These are phyloP conservation scores for Periophthalmus modestus DNA, from an alignment of 2,113 vertebrate species.

Conservation along the genomic window DNA sequence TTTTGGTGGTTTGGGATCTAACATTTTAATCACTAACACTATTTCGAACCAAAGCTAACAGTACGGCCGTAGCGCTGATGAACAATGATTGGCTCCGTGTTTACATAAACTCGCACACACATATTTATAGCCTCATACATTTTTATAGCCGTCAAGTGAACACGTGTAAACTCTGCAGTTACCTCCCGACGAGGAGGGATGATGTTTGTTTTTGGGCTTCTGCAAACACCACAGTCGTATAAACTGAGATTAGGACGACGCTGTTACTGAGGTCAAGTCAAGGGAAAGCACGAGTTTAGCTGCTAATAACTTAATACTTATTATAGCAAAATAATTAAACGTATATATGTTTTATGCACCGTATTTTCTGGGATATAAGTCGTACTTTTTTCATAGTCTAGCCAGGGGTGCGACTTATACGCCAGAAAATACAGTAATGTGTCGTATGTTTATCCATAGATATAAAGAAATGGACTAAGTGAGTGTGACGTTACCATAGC, in stretches of 20 bases:
- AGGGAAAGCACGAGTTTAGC: background rate
- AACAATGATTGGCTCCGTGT: slow-evolving; percentile 33
- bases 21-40: slow-evolving; percentile 37
- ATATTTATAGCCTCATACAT: background rate
- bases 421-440: too few relatives aligned
- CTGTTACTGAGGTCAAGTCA: background rate
- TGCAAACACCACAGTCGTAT: slow-evolving; percentile 14
- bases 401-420: too few relatives aligned
- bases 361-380: too few relatives aligned
- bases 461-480: too few relatives aligned
- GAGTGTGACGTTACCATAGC: too few relatives aligned
- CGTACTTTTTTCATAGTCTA: too few relatives aligned
- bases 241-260: background rate
- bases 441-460: too few relatives aligned
- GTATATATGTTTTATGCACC: too few relatives aligned
- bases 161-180: background rate
- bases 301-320: background rate
- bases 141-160: background rate
- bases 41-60: slow-evolving; percentile 36
- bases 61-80: slow-evolving; percentile 32
- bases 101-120: background rate
- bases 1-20: slow-evolving; percentile 37
- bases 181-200: background rate
- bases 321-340: too few relatives aligned
- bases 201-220: slow-evolving; percentile 20